Conservation (phyloP, 2,888 invertebrate species). For the Digitonthophagus gazella region DNA sequence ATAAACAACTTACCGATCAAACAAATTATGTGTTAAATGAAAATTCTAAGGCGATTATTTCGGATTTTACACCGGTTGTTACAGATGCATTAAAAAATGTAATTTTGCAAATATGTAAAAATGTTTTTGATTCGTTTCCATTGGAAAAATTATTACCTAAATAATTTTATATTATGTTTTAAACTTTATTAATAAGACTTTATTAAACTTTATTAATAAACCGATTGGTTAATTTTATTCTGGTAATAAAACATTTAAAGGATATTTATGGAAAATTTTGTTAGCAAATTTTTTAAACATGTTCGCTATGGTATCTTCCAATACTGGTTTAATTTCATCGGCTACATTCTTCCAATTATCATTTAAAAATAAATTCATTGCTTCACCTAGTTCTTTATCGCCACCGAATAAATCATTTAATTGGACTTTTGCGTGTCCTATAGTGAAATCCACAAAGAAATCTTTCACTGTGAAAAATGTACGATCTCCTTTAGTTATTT, state of each 20-base stretch:
- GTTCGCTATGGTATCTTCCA: conserved; percentile 63
- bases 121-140: conserved; percentile 33
- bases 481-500: conserved; percentile 53
- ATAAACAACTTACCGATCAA: conserved; percentile 35
- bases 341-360: conserved; percentile 74
- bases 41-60: conserved; percentile 33
- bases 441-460: conserved; percentile 65
- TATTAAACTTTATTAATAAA: no score
- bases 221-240: conserved; percentile 34
- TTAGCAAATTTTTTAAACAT: conserved; percentile 60
- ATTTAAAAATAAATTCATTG: conserved; percentile 75
- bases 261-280: conserved; percentile 60
- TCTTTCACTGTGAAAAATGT: conserved; percentile 63
- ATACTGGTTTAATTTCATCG: conserved; percentile 67
- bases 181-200: no score
- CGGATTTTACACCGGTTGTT: conserved; percentile 35
- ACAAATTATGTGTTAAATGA: conserved; percentile 36
- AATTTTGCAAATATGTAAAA: conserved; percentile 29
- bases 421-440: conserved; percentile 63
- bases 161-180: no score
- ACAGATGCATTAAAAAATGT: conserved; percentile 31
- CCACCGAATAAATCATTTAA: conserved; percentile 73
- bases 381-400: conserved; percentile 64
- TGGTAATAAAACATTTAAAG: conserved; percentile 57
- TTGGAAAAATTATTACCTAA: conserved; percentile 33